Percentiles rank a stretch among this genome's conserved stretches.
Conservation (phyloP, 2,888 invertebrate genomes). For the Belgica antarctica region DNA sequence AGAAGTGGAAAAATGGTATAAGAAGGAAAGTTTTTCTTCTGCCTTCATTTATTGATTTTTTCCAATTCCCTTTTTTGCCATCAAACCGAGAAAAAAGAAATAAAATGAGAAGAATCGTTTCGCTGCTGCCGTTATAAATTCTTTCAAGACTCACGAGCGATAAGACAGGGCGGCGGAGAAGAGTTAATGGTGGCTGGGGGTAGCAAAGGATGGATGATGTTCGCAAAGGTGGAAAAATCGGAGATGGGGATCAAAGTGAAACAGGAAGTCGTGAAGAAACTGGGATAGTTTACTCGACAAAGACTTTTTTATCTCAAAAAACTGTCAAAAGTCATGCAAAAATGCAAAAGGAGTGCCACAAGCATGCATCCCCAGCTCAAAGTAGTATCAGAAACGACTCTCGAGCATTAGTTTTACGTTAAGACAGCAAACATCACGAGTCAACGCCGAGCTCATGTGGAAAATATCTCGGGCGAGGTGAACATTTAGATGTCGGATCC, state of each 20-base stretch:
- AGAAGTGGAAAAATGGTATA: too few relatives aligned
- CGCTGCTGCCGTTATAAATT: constrained; percentile 36
- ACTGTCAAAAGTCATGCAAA: too few relatives aligned
- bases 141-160: constrained; percentile 38
- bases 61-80: constrained; percentile 38
- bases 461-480: background rate
- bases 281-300: background rate
- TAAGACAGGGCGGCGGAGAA: constrained; percentile 1
- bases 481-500: constrained; percentile 1
- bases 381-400: too few relatives aligned
- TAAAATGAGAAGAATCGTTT: background rate
- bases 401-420: background rate
- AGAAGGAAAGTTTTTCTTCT: constrained; percentile 22
- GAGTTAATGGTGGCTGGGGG: background rate
- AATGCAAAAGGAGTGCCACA: too few relatives aligned
- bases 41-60: constrained; percentile 40
- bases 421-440: too few relatives aligned
- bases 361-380: too few relatives aligned
- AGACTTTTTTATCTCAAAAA: background rate
- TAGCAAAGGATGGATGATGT: background rate
- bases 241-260: too few relatives aligned
- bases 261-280: background rate
- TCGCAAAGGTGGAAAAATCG: too few relatives aligned
- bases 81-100: background rate
- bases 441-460: constrained; percentile 8